These are phyloP conservation scores for Procambarus virginalis DNA, from an alignment of 1,140 invertebrate species.

Conservation along the genomic window DNA sequence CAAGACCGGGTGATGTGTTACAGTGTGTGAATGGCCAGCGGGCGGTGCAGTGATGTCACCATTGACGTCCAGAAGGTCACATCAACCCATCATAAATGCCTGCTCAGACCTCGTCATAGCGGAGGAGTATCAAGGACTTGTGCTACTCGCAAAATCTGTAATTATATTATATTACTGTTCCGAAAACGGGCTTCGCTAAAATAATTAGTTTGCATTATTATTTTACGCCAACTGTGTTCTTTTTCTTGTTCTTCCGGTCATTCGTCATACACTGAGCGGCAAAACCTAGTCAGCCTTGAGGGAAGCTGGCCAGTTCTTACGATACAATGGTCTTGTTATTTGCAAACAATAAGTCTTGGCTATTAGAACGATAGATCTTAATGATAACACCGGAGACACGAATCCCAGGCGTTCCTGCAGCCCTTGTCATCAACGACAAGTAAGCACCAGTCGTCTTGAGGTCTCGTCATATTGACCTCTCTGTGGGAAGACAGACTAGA, in stretches of 20 bases:
- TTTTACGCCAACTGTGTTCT: background rate
- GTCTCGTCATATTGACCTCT: background rate
- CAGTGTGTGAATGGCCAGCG: too few species aligned
- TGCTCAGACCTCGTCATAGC: too few species aligned
- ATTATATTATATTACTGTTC: background rate
- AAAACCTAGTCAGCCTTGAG: background rate
- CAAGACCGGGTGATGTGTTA: too few species aligned
- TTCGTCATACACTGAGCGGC: background rate
- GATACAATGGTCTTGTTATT: background rate
- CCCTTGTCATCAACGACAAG: background rate
- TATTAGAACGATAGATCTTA: background rate
- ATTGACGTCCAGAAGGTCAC: too few species aligned
- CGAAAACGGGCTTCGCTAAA: background rate
- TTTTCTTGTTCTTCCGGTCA: background rate
- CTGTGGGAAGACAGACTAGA: background rate
- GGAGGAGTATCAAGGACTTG: background rate
- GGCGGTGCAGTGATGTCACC: too few species aligned
- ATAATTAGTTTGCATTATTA: background rate
- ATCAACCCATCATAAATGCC: too few species aligned
- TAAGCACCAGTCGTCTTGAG: background rate
- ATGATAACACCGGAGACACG: background rate
- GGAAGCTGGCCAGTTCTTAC: background rate
- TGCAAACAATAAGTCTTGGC: background rate
- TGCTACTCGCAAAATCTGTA: background rate
- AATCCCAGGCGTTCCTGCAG: background rate